Evolutionary conservation across 2,113 vertebrate species (phyloP), one percentile per base, ranked within the genome.

Genomic region (Syrmaticus mikado): DNA sequence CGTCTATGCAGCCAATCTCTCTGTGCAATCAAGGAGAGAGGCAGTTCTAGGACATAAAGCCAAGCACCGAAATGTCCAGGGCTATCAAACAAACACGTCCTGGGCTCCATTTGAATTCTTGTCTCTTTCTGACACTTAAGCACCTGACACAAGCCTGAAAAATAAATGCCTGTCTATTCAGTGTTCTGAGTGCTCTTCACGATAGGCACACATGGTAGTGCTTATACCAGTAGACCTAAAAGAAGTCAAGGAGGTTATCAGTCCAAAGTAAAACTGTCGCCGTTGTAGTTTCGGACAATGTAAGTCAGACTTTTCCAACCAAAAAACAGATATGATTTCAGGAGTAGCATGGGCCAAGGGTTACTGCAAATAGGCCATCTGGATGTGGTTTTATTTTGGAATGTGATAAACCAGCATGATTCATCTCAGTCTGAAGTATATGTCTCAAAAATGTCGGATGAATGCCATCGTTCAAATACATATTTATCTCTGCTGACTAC

Each of bases 251-350:
- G 57, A 13, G 13, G 20, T 6, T 19, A 36, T 38, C 53, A 43
- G 40, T 40, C 41, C 52, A 8, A 24, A 78, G 73, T 10, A 41
- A 50, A 67, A 38, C 5, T 38, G 7, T 2, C 68, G 38, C 41
- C 1, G 0, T 67, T n/a, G 11, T 6, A 75, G 74, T 41, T 55
- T 46, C 32, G 41, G 34, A 7, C 21, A 7, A 7, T 0, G 6
- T 16, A 72, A 82, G 45, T 2, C 43, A 55, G 40, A 73, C n/a
- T 75, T 14, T 79, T 79, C 67, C 68, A 76, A 45, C 27, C 21
- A 38, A 82, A 8, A 52, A 2, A 20, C 0, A 61, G 36, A 8
- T 20, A 64, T 5, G 12, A 89, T 79, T 89, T 84, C 38, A 67
- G 58, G 46, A 75, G 53, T 25, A 81, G 40, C 14, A 34, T 1